Percentiles rank a stretch among this genome's conserved stretches.
These are phyloP conservation scores for Osmerus eperlanus DNA, from an alignment of 2,113 vertebrate genomes.

Conservation along the genomic window DNA sequence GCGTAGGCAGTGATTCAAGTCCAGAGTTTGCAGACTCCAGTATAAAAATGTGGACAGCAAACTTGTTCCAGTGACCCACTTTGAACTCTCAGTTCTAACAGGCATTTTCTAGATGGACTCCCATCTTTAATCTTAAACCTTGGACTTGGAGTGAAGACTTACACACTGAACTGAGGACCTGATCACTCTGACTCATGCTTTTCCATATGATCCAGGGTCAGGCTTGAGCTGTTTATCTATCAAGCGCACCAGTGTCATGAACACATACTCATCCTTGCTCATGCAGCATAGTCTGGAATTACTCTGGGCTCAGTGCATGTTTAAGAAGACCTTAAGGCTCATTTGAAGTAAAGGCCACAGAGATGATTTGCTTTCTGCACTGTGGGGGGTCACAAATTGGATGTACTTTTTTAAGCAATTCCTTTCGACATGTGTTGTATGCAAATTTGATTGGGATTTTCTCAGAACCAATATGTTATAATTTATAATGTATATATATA, in stretches of 20 bases:
- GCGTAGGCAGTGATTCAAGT: no score
- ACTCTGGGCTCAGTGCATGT: constrained; percentile 41
- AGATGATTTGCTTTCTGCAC: constrained; percentile 26
- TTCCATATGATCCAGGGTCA: constrained; percentile 50
- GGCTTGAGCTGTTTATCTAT: constrained; percentile 50
- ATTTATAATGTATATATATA: no score
- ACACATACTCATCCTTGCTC: constrained; percentile 35
- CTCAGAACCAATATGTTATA: no score
- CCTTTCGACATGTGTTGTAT: no score
- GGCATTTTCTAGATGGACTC: constrained; percentile 33
- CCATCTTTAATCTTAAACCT: constrained; percentile 48
- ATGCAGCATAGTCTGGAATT: constrained; percentile 32
- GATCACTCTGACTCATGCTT: constrained; percentile 50
- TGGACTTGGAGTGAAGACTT: constrained; percentile 13
- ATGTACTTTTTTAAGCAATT: no score
- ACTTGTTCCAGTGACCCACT: constrained; percentile 29
- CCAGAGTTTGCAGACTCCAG: no score
- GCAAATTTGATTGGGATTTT: no score
- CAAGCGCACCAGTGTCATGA: constrained; percentile 38
- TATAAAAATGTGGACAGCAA: constrained; percentile 4
- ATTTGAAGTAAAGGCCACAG: constrained; percentile 35
- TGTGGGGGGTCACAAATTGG: constrained; percentile 36
- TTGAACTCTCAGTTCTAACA: constrained; percentile 12
- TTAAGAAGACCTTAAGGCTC: constrained; percentile 48
- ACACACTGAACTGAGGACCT: constrained; percentile 15